phyloP scores from a whole-genome alignment of 2,797 vertebrate genomes.

The Ctenochaetus hawaiiensis region DNA sequence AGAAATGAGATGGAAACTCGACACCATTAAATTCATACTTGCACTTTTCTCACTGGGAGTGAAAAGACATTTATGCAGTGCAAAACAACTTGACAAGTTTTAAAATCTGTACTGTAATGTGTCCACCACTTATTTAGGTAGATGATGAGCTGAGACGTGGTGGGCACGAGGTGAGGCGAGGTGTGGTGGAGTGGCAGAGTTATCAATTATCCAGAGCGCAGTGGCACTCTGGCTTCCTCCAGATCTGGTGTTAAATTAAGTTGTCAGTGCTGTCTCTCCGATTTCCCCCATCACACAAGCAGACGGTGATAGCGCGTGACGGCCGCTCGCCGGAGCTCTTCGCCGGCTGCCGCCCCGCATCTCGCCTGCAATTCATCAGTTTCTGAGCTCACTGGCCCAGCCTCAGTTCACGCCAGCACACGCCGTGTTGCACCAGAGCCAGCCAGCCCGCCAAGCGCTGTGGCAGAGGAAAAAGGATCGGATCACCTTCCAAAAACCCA shows the following conservation, averaged over 20 bases:
- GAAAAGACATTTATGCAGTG: slow-evolving; percentile 24
- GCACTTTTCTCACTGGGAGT: not conserved
- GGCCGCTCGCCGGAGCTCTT: slow-evolving; percentile 87
- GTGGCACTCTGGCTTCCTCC: slow-evolving; percentile 86
- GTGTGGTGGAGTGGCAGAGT: slow-evolving; percentile 73
- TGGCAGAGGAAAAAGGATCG: slow-evolving; percentile 73
- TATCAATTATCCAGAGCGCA: slow-evolving; percentile 88
- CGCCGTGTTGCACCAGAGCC: slow-evolving; percentile 73
- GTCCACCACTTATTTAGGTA: slow-evolving; percentile 49
- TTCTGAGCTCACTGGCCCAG: slow-evolving; percentile 72
- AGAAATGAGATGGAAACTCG: not conserved
- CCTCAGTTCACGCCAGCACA: slow-evolving; percentile 76
- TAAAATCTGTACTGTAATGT: slow-evolving; percentile 44
- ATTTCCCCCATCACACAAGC: slow-evolving; percentile 85
- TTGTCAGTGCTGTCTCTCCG: slow-evolving; percentile 88
- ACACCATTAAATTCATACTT: not conserved
- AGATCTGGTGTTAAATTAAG: slow-evolving; percentile 89
- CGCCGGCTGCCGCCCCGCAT: slow-evolving; percentile 89
- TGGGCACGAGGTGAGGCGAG: slow-evolving; percentile 65
- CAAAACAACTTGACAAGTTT: slow-evolving; percentile 36
- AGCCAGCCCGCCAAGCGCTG: slow-evolving; percentile 74
- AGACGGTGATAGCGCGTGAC: slow-evolving; percentile 87
- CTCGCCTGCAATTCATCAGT: slow-evolving; percentile 90
- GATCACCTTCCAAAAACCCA: slow-evolving; percentile 87
- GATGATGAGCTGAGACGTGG: slow-evolving; percentile 51